phyloP scores from a whole-genome alignment of 2,113 vertebrate species.

The Alexandromys fortis region DNA sequence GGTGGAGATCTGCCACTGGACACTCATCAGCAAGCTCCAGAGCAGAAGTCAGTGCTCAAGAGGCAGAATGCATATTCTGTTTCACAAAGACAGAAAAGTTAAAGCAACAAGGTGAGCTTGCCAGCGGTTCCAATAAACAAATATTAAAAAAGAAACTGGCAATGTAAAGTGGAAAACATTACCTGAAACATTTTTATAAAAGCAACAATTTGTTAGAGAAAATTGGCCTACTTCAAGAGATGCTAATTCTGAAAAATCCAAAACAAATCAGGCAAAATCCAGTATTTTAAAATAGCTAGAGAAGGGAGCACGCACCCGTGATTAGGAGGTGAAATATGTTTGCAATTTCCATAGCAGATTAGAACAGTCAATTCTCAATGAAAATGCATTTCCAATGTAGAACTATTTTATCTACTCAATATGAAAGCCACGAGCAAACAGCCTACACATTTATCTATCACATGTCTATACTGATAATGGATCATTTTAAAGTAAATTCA shows the following conservation, averaged over 20 bases:
- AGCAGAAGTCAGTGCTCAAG: too few relatives aligned
- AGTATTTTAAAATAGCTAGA: not conserved
- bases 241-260: not conserved
- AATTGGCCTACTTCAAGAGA: not conserved
- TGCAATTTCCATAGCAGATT: not conserved
- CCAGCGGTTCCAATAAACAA: not conserved
- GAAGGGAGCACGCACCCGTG: not conserved
- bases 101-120: not conserved
- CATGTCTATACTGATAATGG: not conserved
- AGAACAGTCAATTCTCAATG: not conserved
- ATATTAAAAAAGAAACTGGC: not conserved
- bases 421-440: not conserved
- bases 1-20: not conserved
- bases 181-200: not conserved
- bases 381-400: not conserved
- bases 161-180: not conserved
- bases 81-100: not conserved
- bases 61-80: not conserved
- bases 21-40: not conserved
- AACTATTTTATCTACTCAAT: not conserved
- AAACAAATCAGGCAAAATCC: not conserved
- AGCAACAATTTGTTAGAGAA: not conserved
- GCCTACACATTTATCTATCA: not conserved
- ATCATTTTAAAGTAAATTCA: not conserved
- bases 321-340: not conserved